These are phyloP conservation scores for Galleria mellonella DNA, from an alignment of 1,140 invertebrate genomes.

Conservation along the genomic window DNA sequence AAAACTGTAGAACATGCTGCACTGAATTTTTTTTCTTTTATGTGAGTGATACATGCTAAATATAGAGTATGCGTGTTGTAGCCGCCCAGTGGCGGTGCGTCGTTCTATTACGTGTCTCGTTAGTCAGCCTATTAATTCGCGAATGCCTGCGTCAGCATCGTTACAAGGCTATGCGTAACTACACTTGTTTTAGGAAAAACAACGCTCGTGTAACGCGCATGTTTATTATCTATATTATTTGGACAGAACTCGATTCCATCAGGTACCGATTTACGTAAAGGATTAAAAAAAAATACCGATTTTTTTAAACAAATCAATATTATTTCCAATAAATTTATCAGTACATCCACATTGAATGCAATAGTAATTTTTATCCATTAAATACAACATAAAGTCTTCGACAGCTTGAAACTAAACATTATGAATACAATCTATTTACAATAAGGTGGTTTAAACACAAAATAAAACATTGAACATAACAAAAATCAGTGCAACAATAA, in stretches of 20 bases:
- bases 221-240: too few relatives aligned
- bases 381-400: constrained; percentile 68
- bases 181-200: background rate
- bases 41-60: constrained; percentile 11
- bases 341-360: constrained; percentile 68
- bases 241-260: too few relatives aligned
- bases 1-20: too few relatives aligned
- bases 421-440: constrained; percentile 62
- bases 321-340: constrained; percentile 73
- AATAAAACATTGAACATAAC: constrained; percentile 70
- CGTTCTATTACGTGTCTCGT: constrained; percentile 12
- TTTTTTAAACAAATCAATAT: constrained; percentile 70
- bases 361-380: constrained; percentile 51
- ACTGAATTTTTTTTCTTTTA: background rate
- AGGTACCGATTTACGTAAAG: background rate
- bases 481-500: constrained; percentile 70
- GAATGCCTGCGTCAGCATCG: constrained; percentile 10
- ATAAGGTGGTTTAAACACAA: constrained; percentile 64
- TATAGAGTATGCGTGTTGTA: constrained; percentile 16
- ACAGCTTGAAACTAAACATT: constrained; percentile 58
- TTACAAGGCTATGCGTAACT: constrained; percentile 4
- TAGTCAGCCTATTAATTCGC: constrained; percentile 20
- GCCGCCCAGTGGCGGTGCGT: background rate
- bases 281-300: constrained; percentile 24
- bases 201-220: too few relatives aligned